Evolutionary conservation across 2,888 invertebrate species (phyloP), one percentile per base, ranked within the genome.

Genomic region (Aplocera efformata): DNA sequence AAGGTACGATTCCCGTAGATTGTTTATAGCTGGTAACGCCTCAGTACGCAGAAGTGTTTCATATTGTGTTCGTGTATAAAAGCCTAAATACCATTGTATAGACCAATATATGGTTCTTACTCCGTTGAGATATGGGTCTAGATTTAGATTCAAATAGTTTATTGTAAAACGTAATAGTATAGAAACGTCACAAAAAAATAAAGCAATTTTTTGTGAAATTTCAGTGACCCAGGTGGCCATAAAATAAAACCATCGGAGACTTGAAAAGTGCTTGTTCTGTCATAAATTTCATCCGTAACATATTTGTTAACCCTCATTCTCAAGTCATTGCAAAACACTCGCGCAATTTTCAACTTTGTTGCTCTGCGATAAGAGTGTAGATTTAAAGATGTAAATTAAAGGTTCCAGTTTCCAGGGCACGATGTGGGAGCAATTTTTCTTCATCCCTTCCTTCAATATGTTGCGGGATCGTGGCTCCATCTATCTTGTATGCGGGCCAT

Each of bases 391-490:
- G 64, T 61, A 72, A 78, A 79, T 77, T 72, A 70, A 65, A 63
- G 67, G 69, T 64, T 55, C 62, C 62, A 63, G 67, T 75, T 79
- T 79, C 67, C 73, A 67, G 60, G 60, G 58, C 65, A 67, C 68
- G 68, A 70, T 64, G 70, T 60, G 56, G 47, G 56, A 63, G 71
- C 74, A 66, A 80, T 82, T 81, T 82, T 79, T 82, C 79, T 79
- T 73, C 68, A 74, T 73, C 72, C 75, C 47, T 58, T 49, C 51
- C 65, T 71, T 63, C 81, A 83, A 83, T 84, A 84, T 82, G 79
- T 79, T 80, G 69, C 69, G 67, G 66, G 68, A 63, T 63, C 58
- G 64, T 69, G 66, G 63, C 60, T 62, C 67, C 67, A 75, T 84
- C 67, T 72, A 77, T 80, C 79, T 83, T 74, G 61, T 53, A 61